Evolutionary conservation across 2,113 vertebrate species (phyloP).

Genomic region (Clarias gariepinus): DNA sequence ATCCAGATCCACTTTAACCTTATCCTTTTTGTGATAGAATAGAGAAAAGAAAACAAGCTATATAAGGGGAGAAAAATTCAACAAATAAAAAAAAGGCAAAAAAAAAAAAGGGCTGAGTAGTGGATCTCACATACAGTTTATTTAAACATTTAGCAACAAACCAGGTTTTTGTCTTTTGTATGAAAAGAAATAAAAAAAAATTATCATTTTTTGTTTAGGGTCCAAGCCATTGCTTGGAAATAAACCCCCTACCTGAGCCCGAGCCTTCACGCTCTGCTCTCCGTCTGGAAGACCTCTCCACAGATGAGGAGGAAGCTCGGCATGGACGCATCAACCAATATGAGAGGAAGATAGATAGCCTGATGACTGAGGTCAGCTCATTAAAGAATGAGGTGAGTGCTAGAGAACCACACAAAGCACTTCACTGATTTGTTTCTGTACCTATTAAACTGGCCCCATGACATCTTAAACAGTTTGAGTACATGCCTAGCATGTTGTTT

Average conservation of each 20-base stretch:
- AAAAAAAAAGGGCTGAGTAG: not conserved
- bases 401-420: not conserved
- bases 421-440: not conserved
- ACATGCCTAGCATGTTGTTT: not conserved
- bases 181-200: not conserved
- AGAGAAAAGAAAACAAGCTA: not conserved
- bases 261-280: conserved; percentile 75
- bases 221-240: conserved; percentile 76
- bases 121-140: not conserved
- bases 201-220: conserved; percentile 66
- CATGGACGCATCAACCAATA: conserved; percentile 82
- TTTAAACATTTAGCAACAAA: not conserved
- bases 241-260: conserved; percentile 68
- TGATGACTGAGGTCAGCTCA: conserved; percentile 82
- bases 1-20: not conserved
- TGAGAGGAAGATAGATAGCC: conserved; percentile 84
- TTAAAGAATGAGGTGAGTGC: conserved; percentile 83
- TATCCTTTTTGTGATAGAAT: not conserved
- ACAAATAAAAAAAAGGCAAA: not conserved
- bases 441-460: not conserved
- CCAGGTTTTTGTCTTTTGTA: not conserved
- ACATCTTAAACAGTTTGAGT: not conserved
- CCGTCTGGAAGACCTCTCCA: conserved; percentile 82
- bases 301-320: conserved; percentile 79
- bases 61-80: not conserved